Percentiles rank a stretch among this genome's conserved stretches.
phyloP scores from a whole-genome alignment of 2,888 invertebrate species.

The Drosophila monieri region DNA sequence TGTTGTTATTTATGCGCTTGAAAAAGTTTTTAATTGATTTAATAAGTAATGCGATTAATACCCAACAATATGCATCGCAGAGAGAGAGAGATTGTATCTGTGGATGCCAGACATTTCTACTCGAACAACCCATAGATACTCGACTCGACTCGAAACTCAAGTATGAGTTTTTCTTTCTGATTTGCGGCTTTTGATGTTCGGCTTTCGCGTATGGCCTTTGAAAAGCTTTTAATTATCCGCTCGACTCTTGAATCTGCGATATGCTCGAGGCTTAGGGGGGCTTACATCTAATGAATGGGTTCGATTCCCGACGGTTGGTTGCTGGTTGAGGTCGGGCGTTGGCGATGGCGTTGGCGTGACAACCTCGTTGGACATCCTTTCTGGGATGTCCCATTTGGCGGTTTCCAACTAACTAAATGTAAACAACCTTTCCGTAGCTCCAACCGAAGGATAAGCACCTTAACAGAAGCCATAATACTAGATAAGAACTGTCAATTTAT shows the following conservation, averaged over 20 bases:
- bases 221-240: conserved; percentile 74
- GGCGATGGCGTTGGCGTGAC: conserved; percentile 24
- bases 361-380: conserved; percentile 3
- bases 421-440: conserved; percentile 31
- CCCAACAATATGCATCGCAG: conserved; percentile 45
- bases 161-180: conserved; percentile 8
- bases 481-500: conserved; percentile 77
- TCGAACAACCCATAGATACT: conserved; percentile 13
- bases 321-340: too few relatives aligned
- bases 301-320: conserved; percentile 4
- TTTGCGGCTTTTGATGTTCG: conserved; percentile 15
- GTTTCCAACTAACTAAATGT: conserved; percentile 34
- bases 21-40: conserved; percentile 77
- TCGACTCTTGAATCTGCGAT: conserved; percentile 72
- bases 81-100: neutral
- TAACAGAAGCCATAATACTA: conserved; percentile 53
- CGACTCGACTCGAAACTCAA: neutral
- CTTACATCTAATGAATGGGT: conserved; percentile 35
- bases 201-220: conserved; percentile 49
- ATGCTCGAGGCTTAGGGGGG: conserved; percentile 25
- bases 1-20: conserved; percentile 78
- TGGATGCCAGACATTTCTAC: conserved; percentile 19
- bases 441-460: conserved; percentile 16
- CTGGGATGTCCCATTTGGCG: conserved; percentile 12
- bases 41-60: conserved; percentile 77